phyloP scores from a whole-genome alignment of 2,113 vertebrate species.

The Camelus bactrianus region DNA sequence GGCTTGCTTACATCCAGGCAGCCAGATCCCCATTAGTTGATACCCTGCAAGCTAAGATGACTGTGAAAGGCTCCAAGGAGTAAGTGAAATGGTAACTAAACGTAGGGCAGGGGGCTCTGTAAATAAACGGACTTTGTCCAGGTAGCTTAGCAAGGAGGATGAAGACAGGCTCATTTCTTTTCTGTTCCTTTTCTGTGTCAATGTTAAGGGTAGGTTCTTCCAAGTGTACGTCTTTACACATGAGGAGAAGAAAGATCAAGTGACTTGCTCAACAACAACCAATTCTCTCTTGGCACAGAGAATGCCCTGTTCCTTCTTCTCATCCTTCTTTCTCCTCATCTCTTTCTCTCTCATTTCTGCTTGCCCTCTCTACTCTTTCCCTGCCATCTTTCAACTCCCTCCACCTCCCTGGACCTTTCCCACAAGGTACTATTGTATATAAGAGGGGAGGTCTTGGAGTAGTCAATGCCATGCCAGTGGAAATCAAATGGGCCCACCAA shows the following conservation, averaged over 20 bases:
- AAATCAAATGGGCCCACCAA: background rate
- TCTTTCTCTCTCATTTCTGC: background rate
- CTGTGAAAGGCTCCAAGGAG: background rate
- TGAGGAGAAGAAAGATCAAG: background rate
- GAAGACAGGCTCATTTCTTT: background rate
- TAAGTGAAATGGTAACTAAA: background rate
- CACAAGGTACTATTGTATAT: too few species aligned
- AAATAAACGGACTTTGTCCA: background rate
- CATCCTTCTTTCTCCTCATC: background rate
- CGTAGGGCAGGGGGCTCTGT: background rate
- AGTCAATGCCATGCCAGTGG: fast-evolving
- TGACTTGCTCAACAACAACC: background rate
- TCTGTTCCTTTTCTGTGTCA: background rate
- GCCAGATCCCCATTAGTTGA: background rate
- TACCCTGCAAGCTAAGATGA: background rate
- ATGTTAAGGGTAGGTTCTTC: background rate
- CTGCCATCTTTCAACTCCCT: background rate
- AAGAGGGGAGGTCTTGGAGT: fast-evolving
- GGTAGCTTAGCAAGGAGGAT: background rate
- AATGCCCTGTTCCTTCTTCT: background rate
- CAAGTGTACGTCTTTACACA: background rate
- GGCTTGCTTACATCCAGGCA: background rate
- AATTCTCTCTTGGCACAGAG: background rate
- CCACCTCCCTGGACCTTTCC: background rate
- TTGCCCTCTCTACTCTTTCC: background rate